Evolutionary conservation across 2,888 invertebrate species (phyloP), one percentile per base, ranked within the genome.

Genomic region (Eretmocerus hayati): DNA sequence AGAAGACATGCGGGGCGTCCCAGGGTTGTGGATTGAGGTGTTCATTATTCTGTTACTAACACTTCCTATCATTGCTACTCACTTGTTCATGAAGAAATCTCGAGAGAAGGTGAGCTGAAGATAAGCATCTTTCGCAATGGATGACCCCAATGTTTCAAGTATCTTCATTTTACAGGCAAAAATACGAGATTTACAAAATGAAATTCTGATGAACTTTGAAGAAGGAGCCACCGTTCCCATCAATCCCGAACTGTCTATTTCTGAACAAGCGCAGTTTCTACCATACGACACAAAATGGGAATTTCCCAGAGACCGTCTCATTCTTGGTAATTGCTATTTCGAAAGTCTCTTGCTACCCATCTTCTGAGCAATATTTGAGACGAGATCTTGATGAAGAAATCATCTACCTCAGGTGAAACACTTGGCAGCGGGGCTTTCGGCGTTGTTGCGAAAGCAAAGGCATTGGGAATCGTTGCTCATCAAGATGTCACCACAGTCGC

Each of bases 371-470:
- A n/a, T 13, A 5, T 2, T 32, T 11, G 8, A 32, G 16, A 15
- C 4, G 6, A 32, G 5, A 8, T 6, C 2, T 5, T 19, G n/a
- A 39, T n/a, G 6, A 39, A 39, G 8, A 11, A n/a, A 9, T 39
- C 2, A 23, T 39, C 16, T 39, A 22, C 15, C 15, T 18, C 60
- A 89, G 92, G 90, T 4, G 88, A 86, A 67, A 87, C 90, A 66
- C 74, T 96, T 35, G 95, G 96, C 5, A 87, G 90, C 21, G 96
- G 96, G 20, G 95, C 94, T 8, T 96, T 95, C 68, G 96, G 95
- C 18, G 86, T 93, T 3, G 95, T 96, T 0, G 82, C 92, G 68
- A 92, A 91, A 75, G 92, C 87, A 1, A 79, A 81, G 61, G 93
- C 93, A 0, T 78, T 83, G 44, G 90, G 89, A 2, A 87, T 95